Evolutionary conservation across 2,888 invertebrate genomes (phyloP).

Genomic region (Dynastes maya): DNA sequence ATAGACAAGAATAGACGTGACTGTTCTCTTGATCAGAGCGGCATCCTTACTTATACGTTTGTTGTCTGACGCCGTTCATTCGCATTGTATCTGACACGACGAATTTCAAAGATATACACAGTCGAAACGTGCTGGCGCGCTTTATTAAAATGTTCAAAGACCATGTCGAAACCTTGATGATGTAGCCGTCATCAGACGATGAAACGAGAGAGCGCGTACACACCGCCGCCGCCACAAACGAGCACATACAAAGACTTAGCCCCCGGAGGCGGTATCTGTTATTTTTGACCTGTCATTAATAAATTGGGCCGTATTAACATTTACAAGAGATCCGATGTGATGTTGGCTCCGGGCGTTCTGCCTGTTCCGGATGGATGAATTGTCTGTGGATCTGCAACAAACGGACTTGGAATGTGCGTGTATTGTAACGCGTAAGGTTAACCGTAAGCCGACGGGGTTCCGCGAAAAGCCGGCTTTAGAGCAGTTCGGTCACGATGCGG

Average conservation of each 20-base stretch:
- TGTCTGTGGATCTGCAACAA: constrained; percentile 53
- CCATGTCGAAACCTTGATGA: constrained; percentile 63
- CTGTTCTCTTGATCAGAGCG: constrained; percentile 11
- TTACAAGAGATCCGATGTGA: constrained; percentile 66
- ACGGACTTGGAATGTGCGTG: constrained; percentile 45
- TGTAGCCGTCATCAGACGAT: constrained; percentile 61
- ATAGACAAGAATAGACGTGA: not conserved
- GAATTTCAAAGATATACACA: constrained; percentile 54
- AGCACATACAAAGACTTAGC: constrained; percentile 66
- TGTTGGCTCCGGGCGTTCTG: constrained; percentile 61
- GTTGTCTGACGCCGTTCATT: constrained; percentile 30
- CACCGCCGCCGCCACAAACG: constrained; percentile 53
- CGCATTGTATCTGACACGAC: constrained; percentile 53
- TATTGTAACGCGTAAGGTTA: constrained; percentile 28
- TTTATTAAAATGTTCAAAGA: constrained; percentile 69
- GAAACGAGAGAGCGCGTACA: constrained; percentile 56
- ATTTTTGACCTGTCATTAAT: constrained; percentile 70
- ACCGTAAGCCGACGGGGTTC: not conserved
- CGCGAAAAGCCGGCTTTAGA: not conserved
- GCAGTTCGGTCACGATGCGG: not conserved
- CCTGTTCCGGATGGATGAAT: constrained; percentile 63
- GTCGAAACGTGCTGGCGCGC: constrained; percentile 56
- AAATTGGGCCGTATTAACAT: constrained; percentile 66
- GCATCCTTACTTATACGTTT: constrained; percentile 21
- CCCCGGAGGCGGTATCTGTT: constrained; percentile 66